phyloP scores from a whole-genome alignment of 2,113 vertebrate genomes.

The Gopherus flavomarginatus region DNA sequence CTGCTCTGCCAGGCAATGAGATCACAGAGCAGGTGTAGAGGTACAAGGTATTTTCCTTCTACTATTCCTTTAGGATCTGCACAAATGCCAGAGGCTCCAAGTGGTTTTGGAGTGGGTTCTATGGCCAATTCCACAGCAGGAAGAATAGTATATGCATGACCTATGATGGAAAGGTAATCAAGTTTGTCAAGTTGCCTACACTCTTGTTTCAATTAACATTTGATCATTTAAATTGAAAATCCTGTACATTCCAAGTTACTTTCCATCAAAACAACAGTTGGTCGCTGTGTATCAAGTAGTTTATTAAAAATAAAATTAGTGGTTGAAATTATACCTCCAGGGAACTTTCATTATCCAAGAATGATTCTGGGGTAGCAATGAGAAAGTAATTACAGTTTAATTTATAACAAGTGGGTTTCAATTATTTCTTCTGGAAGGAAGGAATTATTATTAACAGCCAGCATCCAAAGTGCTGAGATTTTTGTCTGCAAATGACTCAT shows the following conservation, averaged over 20 bases:
- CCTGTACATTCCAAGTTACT: neutral
- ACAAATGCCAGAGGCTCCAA: neutral
- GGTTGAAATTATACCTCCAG: slow-evolving; percentile 55
- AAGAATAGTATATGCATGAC: fast-evolving
- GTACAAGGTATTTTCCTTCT: neutral
- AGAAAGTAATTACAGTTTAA: slow-evolving; percentile 62
- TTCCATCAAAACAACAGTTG: slow-evolving; percentile 13
- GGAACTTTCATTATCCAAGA: slow-evolving; percentile 59
- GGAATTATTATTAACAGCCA: slow-evolving; percentile 53
- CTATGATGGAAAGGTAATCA: neutral
- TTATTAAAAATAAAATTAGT: slow-evolving; percentile 66
- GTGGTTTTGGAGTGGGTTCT: neutral
- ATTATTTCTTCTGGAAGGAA: slow-evolving; percentile 60
- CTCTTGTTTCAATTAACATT: neutral
- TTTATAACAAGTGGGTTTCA: slow-evolving; percentile 59
- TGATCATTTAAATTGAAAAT: neutral
- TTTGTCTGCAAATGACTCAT: neutral
- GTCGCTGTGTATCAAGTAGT: neutral
- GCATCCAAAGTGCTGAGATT: slow-evolving; percentile 3
- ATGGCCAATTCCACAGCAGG: fast-evolving
- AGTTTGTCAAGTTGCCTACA: neutral
- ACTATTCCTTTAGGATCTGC: neutral
- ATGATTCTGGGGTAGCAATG: slow-evolving; percentile 30
- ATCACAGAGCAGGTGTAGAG: neutral
- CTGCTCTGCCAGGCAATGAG: neutral